phyloP scores from a whole-genome alignment of 1,140 invertebrate genomes.

The Semibalanus balanoides region DNA sequence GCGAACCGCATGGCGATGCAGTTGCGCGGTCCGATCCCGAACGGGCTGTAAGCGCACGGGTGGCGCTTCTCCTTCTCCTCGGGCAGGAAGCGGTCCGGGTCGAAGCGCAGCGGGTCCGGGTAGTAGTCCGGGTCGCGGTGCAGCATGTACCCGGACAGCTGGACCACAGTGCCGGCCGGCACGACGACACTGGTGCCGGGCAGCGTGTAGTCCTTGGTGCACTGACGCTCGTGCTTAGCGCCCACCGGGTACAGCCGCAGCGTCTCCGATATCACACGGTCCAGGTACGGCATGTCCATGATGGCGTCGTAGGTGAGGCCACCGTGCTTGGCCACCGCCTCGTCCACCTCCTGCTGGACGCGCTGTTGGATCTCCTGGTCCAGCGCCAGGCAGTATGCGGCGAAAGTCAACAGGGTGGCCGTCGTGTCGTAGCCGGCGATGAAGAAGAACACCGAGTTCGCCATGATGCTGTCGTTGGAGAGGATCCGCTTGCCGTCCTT shows the following conservation, averaged over 20 bases:
- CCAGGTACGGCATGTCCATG: constrained; percentile 66
- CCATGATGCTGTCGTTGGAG: constrained; percentile 45
- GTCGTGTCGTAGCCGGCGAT: too few relatives aligned
- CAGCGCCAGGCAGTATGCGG: too few relatives aligned
- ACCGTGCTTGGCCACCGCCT: constrained; percentile 25
- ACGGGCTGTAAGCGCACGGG: constrained; percentile 45
- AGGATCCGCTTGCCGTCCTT: constrained; percentile 31
- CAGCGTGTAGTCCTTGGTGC: constrained; percentile 39
- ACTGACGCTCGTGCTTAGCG: constrained; percentile 37
- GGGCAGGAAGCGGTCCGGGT: too few relatives aligned
- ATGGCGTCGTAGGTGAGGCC: constrained; percentile 60
- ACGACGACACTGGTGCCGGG: constrained; percentile 28
- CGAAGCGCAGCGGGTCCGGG: constrained; percentile 62
- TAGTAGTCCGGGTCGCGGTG: constrained; percentile 63
- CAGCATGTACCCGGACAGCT: constrained; percentile 44
- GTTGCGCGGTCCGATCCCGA: constrained; percentile 51
- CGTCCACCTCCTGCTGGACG: too few relatives aligned
- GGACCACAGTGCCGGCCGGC: constrained; percentile 29
- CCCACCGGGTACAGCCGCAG: constrained; percentile 57
- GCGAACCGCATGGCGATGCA: constrained; percentile 62
- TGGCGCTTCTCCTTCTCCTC: too few relatives aligned
- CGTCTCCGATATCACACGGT: constrained; percentile 67
- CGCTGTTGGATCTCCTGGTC: too few relatives aligned
- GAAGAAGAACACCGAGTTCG: too few relatives aligned
- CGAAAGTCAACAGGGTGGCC: too few relatives aligned